Base-by-base conservation (phyloP, 2,797 vertebrate species). In the Oceanodroma leucorhoa region DNA sequence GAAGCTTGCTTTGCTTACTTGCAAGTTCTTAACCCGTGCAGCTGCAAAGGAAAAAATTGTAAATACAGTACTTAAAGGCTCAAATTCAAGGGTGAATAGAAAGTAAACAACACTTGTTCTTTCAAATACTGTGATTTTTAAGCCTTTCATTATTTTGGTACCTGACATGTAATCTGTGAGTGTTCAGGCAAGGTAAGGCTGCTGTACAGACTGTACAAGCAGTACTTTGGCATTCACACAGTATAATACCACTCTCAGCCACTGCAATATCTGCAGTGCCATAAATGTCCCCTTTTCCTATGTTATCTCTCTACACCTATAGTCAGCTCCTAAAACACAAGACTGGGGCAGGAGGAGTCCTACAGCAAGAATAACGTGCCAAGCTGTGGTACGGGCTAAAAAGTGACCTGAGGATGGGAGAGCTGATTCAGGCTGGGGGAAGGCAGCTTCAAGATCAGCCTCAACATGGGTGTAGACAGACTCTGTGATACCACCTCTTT, bases 331-430 rank as follows among this genome's bases (percentile, higher is more conserved):
- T 60, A 55, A 55, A 83, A 40, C 40, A 45, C 16, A 26, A 32
- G n/a, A 38, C 10, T 8, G 2, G n/a, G n/a, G 36, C 60, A 60
- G 32, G 30, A 80, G 21, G 27, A 19, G 11, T 66, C 50, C 38
- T 81, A 1, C 4, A 17, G 57, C 22, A 79, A 65, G 75, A 79
- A 36, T 41, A 38, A 69, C 2, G 3, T 29, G 13, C 11, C 27
- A 27, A 43, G 24, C 9, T 70, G 46, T 57, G 24, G 34, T 13
- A 10, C 0, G 0, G 46, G 4, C 10, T 81, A 43, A 19, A 23
- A 48, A 22, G 45, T 7, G 58, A 76, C 17, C 54, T 64, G 50
- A 7, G 17, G 21, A 22, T 12, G 18, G 45, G 26, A 71, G 22
- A 36, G 11, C 14, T 61, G 27, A 6, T 38, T 80, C 45, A 41